These are phyloP conservation scores for Hypena proboscidalis DNA, from an alignment of 2,888 invertebrate species.

Conservation along the genomic window DNA sequence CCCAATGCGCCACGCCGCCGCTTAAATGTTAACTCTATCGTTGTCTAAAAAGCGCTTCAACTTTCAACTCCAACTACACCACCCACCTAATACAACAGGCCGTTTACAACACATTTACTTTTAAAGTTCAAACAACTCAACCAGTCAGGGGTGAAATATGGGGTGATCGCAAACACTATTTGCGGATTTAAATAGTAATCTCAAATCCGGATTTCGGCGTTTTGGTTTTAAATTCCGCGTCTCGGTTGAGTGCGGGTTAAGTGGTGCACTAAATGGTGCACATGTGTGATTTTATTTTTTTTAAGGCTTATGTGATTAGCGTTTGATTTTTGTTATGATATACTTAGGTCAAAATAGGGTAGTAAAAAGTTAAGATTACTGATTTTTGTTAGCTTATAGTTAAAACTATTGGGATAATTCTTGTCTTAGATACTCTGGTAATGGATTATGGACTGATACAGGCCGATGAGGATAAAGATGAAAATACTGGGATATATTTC, in stretches of 20 bases:
- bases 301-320: conserved; percentile 36
- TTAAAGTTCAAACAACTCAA: conserved; percentile 66
- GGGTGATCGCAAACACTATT: conserved; percentile 58
- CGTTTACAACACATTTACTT: conserved; percentile 59
- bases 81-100: conserved; percentile 41
- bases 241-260: conserved; percentile 51
- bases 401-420: no score
- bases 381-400: no score
- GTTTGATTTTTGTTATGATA: conserved; percentile 41
- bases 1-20: no score
- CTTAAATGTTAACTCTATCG: no score
- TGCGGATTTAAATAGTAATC: conserved; percentile 67
- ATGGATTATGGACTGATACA: no score
- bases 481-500: no score
- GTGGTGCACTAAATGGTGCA: conserved; percentile 57
- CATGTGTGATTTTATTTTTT: conserved; percentile 48
- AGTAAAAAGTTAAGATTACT: no score
- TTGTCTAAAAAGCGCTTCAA: no score
- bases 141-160: conserved; percentile 77
- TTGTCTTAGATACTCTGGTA: no score
- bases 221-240: conserved; percentile 54
- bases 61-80: conserved; percentile 37
- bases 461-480: no score
- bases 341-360: conserved; percentile 2
- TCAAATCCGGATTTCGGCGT: conserved; percentile 38